Evolutionary conservation across 2,113 vertebrate species (phyloP).

Genomic region (Gallinago paraguaiae): DNA sequence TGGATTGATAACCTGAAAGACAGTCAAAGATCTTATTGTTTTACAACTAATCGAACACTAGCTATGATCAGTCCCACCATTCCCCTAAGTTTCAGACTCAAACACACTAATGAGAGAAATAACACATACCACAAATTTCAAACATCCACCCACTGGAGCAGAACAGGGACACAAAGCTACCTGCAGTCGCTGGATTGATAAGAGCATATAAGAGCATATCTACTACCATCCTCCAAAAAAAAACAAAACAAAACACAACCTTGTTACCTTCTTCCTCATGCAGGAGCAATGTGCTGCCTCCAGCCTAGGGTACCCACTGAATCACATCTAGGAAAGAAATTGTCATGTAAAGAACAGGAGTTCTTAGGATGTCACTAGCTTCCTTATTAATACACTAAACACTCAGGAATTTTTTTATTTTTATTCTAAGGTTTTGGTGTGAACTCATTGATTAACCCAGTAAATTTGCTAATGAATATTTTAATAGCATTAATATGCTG

Average conservation of each 20-base stretch:
- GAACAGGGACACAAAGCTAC: background rate
- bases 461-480: constrained; percentile 37
- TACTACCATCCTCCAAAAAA: background rate
- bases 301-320: background rate
- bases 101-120: background rate
- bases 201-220: rapidly evolving
- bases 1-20: background rate
- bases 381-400: background rate
- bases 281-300: background rate
- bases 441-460: constrained; percentile 7
- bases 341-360: background rate
- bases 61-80: background rate
- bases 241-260: background rate
- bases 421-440: background rate
- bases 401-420: background rate
- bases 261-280: rapidly evolving
- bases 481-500: background rate
- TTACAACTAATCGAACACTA: background rate
- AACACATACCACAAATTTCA: rapidly evolving
- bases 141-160: background rate
- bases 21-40: background rate
- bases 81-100: background rate
- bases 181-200: background rate
- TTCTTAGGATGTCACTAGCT: background rate
- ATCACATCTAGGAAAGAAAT: background rate